Conservation (phyloP, 2,797 vertebrate species). For the Erethizon dorsatum region DNA sequence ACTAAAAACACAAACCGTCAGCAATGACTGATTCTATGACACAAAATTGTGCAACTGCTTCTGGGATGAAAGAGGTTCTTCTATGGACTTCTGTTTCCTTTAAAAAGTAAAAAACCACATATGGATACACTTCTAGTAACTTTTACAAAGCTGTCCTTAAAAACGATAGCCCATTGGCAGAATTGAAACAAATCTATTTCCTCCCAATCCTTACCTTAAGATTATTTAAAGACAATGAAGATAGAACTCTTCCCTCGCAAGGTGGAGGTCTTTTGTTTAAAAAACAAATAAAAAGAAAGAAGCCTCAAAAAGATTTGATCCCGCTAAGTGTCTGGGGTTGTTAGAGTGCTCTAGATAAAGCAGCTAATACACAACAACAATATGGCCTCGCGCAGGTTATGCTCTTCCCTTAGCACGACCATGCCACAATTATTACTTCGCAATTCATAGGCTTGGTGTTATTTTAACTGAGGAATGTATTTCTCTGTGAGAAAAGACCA, state of each 20-base stretch:
- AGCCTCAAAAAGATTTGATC: not conserved
- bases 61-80: not conserved
- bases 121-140: not conserved
- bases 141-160: constrained; percentile 39
- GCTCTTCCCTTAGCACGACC: not conserved
- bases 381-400: not conserved
- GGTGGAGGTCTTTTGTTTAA: not conserved
- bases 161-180: not conserved
- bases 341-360: not conserved
- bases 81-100: not conserved
- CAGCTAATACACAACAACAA: not conserved
- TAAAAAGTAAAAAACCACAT: not conserved
- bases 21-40: not conserved
- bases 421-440: not conserved
- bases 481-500: constrained; percentile 16
- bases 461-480: constrained; percentile 13
- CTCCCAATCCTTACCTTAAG: not conserved
- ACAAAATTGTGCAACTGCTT: not conserved
- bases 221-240: not conserved
- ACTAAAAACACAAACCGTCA: not conserved
- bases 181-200: not conserved
- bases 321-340: not conserved
- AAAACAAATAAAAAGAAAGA: not conserved
- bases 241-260: not conserved
- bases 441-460: not conserved